Percentiles rank a stretch among this genome's conserved stretches.
Evolutionary conservation across 2,797 vertebrate genomes (phyloP).

Genomic region (Psittacula derbiana): DNA sequence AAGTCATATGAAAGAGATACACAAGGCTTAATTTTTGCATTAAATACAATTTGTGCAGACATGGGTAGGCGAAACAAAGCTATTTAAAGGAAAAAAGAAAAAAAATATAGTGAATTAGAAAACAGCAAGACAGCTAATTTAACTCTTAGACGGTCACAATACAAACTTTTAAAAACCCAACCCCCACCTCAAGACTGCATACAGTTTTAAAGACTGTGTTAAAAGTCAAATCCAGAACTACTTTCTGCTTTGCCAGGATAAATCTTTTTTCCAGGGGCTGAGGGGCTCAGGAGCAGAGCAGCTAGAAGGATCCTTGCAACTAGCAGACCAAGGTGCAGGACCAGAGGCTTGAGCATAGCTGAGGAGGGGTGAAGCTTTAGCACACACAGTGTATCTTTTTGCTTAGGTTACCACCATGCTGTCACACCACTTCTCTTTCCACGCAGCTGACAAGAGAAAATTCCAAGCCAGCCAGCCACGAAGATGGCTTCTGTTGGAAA

Average conservation of each 20-base stretch:
- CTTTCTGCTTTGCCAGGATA: neutral
- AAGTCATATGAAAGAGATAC: constrained; percentile 70
- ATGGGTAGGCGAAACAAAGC: constrained; percentile 39
- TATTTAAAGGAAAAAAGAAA: constrained; percentile 9
- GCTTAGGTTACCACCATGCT: neutral
- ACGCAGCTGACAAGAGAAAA: neutral
- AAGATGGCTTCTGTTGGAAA: neutral
- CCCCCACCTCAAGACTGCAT: neutral
- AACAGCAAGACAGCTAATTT: neutral
- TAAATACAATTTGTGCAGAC: constrained; percentile 67
- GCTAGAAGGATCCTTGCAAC: neutral
- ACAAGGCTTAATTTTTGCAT: constrained; percentile 62
- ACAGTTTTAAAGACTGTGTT: neutral
- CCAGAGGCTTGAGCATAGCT: neutral
- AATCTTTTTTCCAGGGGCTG: neutral
- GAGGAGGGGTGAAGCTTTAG: neutral
- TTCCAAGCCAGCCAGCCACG: neutral
- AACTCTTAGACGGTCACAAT: neutral
- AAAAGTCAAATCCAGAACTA: neutral
- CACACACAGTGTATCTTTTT: neutral
- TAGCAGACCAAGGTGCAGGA: neutral
- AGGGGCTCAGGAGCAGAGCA: neutral
- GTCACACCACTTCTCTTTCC: neutral
- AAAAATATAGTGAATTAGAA: neutral
- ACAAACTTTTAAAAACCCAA: neutral